Evolutionary conservation across 2,797 vertebrate species (phyloP), one percentile per base, ranked within the genome.

Genomic region (Synaphobranchus kaupii): DNA sequence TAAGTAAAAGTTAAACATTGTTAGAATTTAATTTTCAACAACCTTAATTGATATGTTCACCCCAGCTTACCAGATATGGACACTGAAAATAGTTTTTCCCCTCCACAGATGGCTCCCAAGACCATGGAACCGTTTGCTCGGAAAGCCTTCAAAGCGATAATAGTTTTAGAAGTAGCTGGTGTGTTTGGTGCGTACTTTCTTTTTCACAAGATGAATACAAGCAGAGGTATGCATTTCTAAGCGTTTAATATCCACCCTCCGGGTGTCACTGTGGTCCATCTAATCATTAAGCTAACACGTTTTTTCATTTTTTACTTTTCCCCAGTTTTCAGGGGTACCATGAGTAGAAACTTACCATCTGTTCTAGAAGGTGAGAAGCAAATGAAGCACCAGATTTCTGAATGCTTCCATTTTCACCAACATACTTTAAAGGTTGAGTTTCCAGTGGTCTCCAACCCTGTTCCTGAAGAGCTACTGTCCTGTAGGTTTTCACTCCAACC

Each of bases 251-350:
- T 34, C 34, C 17, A 22, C 73, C 34, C 31, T 1, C 13, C 28
- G 34, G 31, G 68, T 81, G 44, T 7, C 25, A 3, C 44, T 50
- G 47, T 1, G 39, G 39, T 15, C 39, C 39, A 2, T 47, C 17
- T 47, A 5, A 47, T 78, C 28, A 78, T 78, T 78, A 1, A 39
- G 39, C 39, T 39, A 20, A 78, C 34, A 13, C 73, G 6, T n/a
- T 81, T 81, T 17, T 39, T 13, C 15, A 15, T 8, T 54, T 34
- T 66, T 34, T 56, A 48, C 31, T 15, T 25, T 71, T 50, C 6
- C 85, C 17, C 88, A 96, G 95, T 95, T 81, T 95, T 96, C 90
- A 94, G 95, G 83, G 92, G 28, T 92, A 93, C 90, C 25, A 87
- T 96, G 93, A 95, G 90, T 81, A 89, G 73, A 31, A 90, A 84